Percentiles rank a stretch among this genome's conserved stretches.
Conservation (phyloP, 2,888 invertebrate species). For the Cosmia pyralina region DNA sequence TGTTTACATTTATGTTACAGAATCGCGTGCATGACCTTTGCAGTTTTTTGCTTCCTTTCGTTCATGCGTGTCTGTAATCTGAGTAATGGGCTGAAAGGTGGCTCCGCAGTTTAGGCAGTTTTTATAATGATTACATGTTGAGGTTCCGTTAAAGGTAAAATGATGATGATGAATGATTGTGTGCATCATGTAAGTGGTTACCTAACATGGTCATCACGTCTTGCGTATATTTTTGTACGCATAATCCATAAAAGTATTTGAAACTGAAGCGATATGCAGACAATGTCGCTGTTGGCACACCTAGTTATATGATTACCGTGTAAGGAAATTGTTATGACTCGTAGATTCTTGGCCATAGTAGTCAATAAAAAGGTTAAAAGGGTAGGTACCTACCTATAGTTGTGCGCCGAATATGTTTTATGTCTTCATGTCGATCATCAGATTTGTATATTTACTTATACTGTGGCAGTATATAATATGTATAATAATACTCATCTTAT, state of each 20-base stretch:
- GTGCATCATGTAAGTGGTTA: constrained; percentile 32
- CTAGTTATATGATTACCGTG: not conserved
- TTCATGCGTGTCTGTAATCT: constrained; percentile 32
- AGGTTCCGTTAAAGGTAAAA: constrained; percentile 27
- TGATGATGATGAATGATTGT: constrained; percentile 44
- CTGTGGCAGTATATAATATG: not conserved
- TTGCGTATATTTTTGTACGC: constrained; percentile 2
- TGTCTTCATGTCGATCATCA: not conserved
- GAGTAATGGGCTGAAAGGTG: constrained; percentile 49
- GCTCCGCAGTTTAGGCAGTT: constrained; percentile 14
- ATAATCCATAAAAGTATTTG: constrained; percentile 1
- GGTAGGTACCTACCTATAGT: no score
- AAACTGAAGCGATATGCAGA: not conserved
- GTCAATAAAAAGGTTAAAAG: no score
- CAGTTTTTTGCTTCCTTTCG: constrained; percentile 52
- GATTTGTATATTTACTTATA: not conserved
- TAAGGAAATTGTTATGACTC: constrained; percentile 7
- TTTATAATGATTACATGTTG: constrained; percentile 31
- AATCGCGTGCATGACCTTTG: constrained; percentile 60
- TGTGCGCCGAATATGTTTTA: not conserved
- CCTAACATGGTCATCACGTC: constrained; percentile 18
- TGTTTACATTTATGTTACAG: constrained; percentile 31
- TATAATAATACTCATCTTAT: not conserved
- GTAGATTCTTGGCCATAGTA: not conserved
- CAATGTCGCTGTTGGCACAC: not conserved